Evolutionary conservation across 2,113 vertebrate genomes (phyloP), one percentile per base, ranked within the genome.

Genomic region (Bujurquina vittata): DNA sequence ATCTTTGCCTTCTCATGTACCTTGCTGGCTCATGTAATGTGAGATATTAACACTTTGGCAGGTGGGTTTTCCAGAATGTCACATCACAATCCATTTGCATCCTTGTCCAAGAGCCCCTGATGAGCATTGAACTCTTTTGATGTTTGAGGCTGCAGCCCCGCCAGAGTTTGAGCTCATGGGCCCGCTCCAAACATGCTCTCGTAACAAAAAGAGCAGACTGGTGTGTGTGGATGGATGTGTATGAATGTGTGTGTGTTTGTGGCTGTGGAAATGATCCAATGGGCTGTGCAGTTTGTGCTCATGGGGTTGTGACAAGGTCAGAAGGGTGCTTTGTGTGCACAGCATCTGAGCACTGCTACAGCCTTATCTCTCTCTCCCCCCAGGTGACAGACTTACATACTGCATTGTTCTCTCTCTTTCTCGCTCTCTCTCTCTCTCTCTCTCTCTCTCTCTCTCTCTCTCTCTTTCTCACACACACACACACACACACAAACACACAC

Each of bases 261-360:
- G 61, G 10, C 23, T 63, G 74, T 81, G 79, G 52, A 73, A 31
- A 82, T 86, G 75, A 84, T 88, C 67, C 87, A 84, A 87, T 73
- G 77, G 43, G 67, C 79, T 56, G 59, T 75, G 73, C 9, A 75
- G 72, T 86, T 80, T 79, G 43, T 4, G 43, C 62, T 81, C 76
- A 76, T 84, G 81, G 84, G 86, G 67, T 84, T 88, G 83, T 84
- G 61, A 85, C 80, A 59, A 88, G 91, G 89, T 92, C 89, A 81
- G 72, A 69, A 79, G 78, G 87, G 74, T 33, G 23, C 20, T 37
- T 26, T 46, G 31, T 26, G 46, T 78, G 57, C 72, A 75, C 77
- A 74, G 84, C 29, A 40, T 75, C 56, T 79, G 37, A 78, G 60
- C 55, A 4, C 37, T 18, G 11, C 63, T 43, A 35, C 74, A 60